A percentile compares a stretch with the other conserved stretches of the same genome.
Evolutionary conservation across 2,113 vertebrate species (phyloP).

Genomic region (Telmatochromis brachygnathus): DNA sequence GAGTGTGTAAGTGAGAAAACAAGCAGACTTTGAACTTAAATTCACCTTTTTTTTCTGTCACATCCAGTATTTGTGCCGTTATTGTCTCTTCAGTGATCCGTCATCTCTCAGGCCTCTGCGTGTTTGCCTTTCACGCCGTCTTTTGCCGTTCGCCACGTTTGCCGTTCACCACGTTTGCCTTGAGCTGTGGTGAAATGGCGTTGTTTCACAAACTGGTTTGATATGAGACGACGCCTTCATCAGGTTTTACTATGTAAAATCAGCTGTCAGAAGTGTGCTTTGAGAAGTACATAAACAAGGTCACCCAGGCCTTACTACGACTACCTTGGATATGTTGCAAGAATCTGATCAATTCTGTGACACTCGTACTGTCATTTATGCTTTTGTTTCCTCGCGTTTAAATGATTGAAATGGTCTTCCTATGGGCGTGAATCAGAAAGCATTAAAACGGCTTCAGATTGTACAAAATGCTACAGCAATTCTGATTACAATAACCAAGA

Average conservation of each 20-base stretch:
- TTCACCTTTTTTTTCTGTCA: background rate
- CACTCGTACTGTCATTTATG: background rate
- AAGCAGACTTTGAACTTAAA: background rate
- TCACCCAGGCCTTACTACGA: background rate
- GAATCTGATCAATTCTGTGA: background rate
- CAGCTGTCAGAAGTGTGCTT: background rate
- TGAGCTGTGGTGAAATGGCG: background rate
- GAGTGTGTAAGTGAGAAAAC: accelerated
- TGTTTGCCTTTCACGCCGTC: background rate
- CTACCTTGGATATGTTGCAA: background rate
- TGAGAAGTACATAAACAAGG: background rate
- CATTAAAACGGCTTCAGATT: background rate
- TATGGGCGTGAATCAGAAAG: background rate
- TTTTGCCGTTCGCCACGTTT: accelerated
- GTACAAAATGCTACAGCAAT: background rate
- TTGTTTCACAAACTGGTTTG: background rate
- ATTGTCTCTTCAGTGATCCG: background rate
- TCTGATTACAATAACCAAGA: background rate
- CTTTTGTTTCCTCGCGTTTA: accelerated
- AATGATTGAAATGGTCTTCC: background rate
- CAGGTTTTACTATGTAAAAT: background rate
- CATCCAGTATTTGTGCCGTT: background rate
- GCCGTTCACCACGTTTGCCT: background rate
- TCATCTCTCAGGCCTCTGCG: background rate
- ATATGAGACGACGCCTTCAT: background rate